Evolutionary conservation across 1,140 invertebrate genomes (phyloP), one percentile per base, ranked within the genome.

Genomic region (Leptinotarsa lineolata): DNA sequence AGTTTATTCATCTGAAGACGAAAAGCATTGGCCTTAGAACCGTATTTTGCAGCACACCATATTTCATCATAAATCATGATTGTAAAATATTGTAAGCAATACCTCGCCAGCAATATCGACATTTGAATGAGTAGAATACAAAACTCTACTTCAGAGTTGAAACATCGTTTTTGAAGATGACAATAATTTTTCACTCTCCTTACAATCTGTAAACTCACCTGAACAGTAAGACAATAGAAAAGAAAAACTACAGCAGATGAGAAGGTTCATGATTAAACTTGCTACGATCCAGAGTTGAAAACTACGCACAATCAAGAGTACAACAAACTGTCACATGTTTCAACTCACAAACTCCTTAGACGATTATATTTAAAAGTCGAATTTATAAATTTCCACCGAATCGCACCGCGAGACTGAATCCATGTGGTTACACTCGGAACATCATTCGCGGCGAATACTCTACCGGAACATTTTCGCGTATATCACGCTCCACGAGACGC

Each of bases 401-500:
- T 39, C 66, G 39, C 66, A 48, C 18, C 16, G 18, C 30, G 18
- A n/a, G 4, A 54, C 66, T 46, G 12, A 48, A 18, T 22, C 45
- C 18, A 68, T 45, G 39, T 54, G 48, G 48, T 54, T 54, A 54
- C 48, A 16, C n/a, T 21, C 61, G 20, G 16, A 63, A 63, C 61
- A 20, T 63, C 8, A 63, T 20, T 18, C 24, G 20, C 24, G 20
- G 20, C 61, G 61, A 30, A 20, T 2, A 30, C 15, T 15, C 11
- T 8, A 8, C 16, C 69, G 58, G 30, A 44, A 45, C 13, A 11
- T 46, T 63, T 71, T 6, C 54, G 54, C 45, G 20, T 24, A 30
- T 48, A 46, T 69, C 16, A 24, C 48, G 20, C 21, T 59, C 11
- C n/a, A 39, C 71, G 74, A 76, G 74, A 76, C 74, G 71, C 58